Base-by-base conservation (phyloP, 2,888 invertebrate species). In the Liopterus haemorrhoidalis region DNA sequence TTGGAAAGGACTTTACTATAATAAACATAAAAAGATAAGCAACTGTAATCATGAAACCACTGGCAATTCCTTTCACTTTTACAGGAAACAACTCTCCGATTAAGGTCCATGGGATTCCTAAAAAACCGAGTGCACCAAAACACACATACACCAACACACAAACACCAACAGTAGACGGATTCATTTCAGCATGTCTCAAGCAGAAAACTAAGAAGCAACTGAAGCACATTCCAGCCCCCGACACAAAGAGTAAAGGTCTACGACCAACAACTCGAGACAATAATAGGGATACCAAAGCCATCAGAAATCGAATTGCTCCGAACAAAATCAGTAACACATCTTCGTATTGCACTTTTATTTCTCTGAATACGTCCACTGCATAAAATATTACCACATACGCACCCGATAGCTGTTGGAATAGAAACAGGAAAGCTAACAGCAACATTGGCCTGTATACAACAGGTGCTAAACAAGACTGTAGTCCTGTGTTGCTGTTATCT, bases 41-140 rank as follows among this genome's bases (percentile, higher is more conserved):
- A n/a, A 70, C 50, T 0, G 74, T 69, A 9, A 76, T 61, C 54
- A 76, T 59, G 2, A 72, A 16, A 1, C 76, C 75, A 1, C 74
- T 70, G 5, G 75, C 64, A 38, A 69, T 66, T 1, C 74, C 77
- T 38, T 73, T 64, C 2, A 74, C 69, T 46, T 69, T 68, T 8
- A 72, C 68, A 1, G 76, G 75, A 21, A 76, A 56, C 6, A 77
- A 55, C 60, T 76, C 76, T 2, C 67, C 65, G 15, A 75, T 72
- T 16, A 78, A 55, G 3, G 76, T 73, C 78, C 78, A 78, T 1
- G 78, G 78, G 42, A 78, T 74, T 5, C 74, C 71, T 39, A 74
- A 58, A 54, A 72, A 69, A 1, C 77, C 77, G 5, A 76, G 52
- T 1, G 74, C 69, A 52, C 75, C 71, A 49, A 70, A 70, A 47